Percentiles rank a stretch among this genome's conserved stretches.
phyloP scores from a whole-genome alignment of 2,113 vertebrate species.

The western clawed frog (Xenopus tropicalis) region DNA sequence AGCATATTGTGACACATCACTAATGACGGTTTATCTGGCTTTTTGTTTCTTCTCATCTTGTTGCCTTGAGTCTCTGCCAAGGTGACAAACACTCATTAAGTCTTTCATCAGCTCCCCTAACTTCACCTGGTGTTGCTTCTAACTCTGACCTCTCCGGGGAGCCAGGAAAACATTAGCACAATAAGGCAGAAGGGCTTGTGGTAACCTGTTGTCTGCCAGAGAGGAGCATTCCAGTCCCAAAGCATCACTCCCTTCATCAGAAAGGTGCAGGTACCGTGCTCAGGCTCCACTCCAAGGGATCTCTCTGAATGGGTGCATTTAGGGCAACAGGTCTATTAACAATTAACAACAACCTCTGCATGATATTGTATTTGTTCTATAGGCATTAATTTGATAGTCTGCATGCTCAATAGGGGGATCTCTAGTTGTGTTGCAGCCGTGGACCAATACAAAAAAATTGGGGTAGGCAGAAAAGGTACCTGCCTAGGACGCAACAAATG shows the following conservation, averaged over 20 bases:
- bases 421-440: no score
- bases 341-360: no score
- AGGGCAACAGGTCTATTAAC: no score
- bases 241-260: background rate
- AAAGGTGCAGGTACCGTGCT: background rate
- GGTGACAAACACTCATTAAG: slow-evolving; percentile 42
- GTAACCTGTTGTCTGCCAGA: slow-evolving; percentile 17
- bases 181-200: slow-evolving; percentile 15
- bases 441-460: no score
- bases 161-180: slow-evolving; percentile 24
- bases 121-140: slow-evolving; percentile 37
- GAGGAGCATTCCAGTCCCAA: no score
- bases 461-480: no score
- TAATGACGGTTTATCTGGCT: background rate
- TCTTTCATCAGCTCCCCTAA: slow-evolving; percentile 38
- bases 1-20: background rate
- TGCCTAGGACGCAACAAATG: no score
- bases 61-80: slow-evolving; percentile 26
- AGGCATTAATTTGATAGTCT: no score
- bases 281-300: no score
- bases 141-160: slow-evolving; percentile 28
- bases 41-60: background rate
- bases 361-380: no score
- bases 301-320: no score
- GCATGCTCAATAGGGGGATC: no score